Conservation (phyloP, 2,797 vertebrate genomes). For the Distichodus sexfasciatus region DNA sequence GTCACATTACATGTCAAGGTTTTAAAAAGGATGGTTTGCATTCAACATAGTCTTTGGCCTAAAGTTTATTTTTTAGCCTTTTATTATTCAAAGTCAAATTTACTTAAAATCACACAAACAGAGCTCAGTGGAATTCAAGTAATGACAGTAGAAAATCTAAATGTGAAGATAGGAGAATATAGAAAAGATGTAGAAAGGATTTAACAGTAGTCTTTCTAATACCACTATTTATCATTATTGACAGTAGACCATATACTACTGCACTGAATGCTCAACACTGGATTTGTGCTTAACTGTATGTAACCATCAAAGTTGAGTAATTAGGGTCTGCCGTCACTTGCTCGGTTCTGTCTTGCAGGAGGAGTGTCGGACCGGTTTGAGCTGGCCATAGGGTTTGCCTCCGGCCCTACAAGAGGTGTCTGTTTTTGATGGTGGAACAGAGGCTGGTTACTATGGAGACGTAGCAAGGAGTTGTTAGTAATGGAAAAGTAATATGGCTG, state of each 20-base stretch:
- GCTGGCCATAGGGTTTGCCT: slow-evolving; percentile 6
- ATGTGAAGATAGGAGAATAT: no score
- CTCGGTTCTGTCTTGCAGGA: slow-evolving; percentile 4
- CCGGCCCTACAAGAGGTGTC: not conserved
- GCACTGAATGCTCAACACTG: not conserved
- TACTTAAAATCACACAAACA: no score
- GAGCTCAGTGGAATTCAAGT: no score
- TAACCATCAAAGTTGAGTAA: not conserved
- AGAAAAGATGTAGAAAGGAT: no score
- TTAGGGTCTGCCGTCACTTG: not conserved
- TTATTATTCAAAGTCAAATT: no score
- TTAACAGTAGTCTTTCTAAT: no score
- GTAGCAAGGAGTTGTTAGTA: slow-evolving; percentile 35
- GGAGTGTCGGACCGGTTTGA: slow-evolving; percentile 13
- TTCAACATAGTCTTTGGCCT: no score
- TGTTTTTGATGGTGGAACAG: slow-evolving; percentile 23
- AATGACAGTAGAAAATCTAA: no score
- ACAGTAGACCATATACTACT: not conserved
- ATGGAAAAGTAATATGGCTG: slow-evolving; percentile 31
- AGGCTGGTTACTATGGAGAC: slow-evolving; percentile 42
- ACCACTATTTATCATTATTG: no score
- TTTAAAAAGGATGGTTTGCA: no score
- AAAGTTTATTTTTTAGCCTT: no score
- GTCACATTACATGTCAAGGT: no score
- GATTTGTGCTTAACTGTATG: not conserved